Base-by-base conservation (phyloP, 2,113 vertebrate genomes). In the Okapia johnstoni region DNA sequence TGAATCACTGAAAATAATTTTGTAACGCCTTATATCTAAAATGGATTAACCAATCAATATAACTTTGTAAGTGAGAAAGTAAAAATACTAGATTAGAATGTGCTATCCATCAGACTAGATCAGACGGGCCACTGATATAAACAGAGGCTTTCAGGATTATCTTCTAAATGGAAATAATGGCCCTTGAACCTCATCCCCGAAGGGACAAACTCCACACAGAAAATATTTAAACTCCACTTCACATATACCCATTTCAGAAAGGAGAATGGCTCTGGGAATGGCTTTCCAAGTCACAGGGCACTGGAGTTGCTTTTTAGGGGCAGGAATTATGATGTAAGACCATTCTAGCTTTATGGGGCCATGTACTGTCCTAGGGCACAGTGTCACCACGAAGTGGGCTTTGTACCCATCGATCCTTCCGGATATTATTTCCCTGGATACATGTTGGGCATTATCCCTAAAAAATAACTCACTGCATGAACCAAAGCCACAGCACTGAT, bases 261-360 rank as follows among this genome's bases (percentile, higher is more conserved):
- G 40, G 90, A 85, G 76, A 97, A 97, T 86, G 79, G 93, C 54
- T 87, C 83, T 92, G 58, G 40, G 97, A 79, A 98, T 14, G 25
- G 54, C 97, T 91, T 95, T 87, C 95, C 13, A 79, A 90, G 95
- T 97, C 96, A 97, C 83, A 97, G 94, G 86, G 90, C 73, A 94
- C 70, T 54, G 50, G 11, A 77, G 66, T 52, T 95, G 92, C 58
- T 92, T 92, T 96, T 96, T 91, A 30, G 70, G 97, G 97, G 98
- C 88, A 94, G 85, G 33, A 98, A 98, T 97, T 96, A 63, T 98
- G 40, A 96, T 90, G 93, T 80, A 93, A 95, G 96, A 76, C 83
- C 7, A 12, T 84, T 94, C 63, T 26, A 88, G 95, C 93, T 95
- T 95, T 97, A 97, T 76, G 76, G 85, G 88, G 48, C 61, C 96